A percentile compares a stretch with the other conserved stretches of the same genome.
phyloP scores from a whole-genome alignment of 64 coral and sea anemone species.

The Exaiptasia diaphana region DNA sequence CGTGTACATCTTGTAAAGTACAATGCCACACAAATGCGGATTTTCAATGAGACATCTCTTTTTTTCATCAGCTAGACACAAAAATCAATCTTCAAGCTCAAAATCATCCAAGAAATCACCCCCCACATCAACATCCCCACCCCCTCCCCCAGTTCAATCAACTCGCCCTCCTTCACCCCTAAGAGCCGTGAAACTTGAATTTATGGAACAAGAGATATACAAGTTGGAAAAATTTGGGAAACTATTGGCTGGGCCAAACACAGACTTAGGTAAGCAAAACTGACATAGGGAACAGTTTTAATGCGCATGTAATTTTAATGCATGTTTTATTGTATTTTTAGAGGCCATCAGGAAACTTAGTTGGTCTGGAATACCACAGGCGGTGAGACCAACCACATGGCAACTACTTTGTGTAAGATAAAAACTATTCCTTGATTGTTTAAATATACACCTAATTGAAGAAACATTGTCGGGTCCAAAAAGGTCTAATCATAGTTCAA shows the following conservation, averaged over 20 bases:
- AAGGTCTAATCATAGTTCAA: too few relatives aligned
- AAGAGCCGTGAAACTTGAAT: conserved; percentile 81
- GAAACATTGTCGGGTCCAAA: too few relatives aligned
- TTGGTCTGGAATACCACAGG: conserved; percentile 93
- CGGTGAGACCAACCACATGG: conserved; percentile 94
- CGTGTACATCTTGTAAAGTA: too few relatives aligned
- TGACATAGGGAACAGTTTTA: too few relatives aligned
- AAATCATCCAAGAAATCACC: conserved; percentile 43
- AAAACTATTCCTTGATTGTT: too few relatives aligned
- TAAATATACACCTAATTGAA: too few relatives aligned
- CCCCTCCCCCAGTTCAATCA: conserved; percentile 32
- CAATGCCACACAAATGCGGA: too few relatives aligned
- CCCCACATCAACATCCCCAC: background rate
- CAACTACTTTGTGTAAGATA: conserved; percentile 87
- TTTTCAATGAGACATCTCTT: background rate
- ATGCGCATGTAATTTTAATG: too few relatives aligned
- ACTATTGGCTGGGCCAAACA: conserved; percentile 91
- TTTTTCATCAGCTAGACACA: conserved; percentile 66
- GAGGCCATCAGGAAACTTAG: conserved; percentile 84
- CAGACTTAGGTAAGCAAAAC: conserved; percentile 83
- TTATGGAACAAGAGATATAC: conserved; percentile 90
- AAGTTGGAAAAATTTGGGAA: conserved; percentile 99
- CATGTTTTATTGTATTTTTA: conserved; percentile 32
- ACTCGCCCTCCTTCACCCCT: conserved; percentile 74
- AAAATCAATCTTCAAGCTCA: conserved; percentile 51